Conservation (phyloP, 2,888 invertebrate species). For the Drosophila rellima region DNA sequence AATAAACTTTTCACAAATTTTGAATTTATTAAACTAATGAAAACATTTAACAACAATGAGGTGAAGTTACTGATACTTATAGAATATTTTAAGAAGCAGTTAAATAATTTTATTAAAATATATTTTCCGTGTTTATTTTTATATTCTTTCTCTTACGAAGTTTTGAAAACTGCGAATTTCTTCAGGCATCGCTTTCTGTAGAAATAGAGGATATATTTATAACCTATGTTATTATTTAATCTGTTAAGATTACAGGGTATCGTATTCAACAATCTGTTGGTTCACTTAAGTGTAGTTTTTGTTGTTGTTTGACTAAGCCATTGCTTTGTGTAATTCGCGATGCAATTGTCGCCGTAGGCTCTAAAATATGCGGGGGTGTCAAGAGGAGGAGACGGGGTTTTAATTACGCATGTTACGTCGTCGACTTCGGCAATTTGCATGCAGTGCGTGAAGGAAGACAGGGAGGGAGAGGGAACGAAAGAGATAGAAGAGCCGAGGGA, state of each 20-base stretch:
- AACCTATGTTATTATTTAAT: background rate
- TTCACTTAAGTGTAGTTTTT: slow-evolving; percentile 10
- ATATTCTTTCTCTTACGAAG: background rate
- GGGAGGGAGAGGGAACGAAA: slow-evolving; percentile 2
- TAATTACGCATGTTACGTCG: slow-evolving; percentile 67
- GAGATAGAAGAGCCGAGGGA: slow-evolving; percentile 5
- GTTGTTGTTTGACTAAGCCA: slow-evolving; percentile 38
- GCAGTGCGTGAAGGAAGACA: slow-evolving; percentile 56
- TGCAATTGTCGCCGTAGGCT: slow-evolving; percentile 54
- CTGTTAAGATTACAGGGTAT: slow-evolving; percentile 8
- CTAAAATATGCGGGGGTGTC: slow-evolving; percentile 6
- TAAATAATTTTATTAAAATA: background rate
- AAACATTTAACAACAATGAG: background rate
- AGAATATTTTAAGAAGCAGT: background rate
- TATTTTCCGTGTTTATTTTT: background rate
- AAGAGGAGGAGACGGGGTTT: slow-evolving; percentile 16
- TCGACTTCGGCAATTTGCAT: slow-evolving; percentile 60
- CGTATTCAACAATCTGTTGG: slow-evolving; percentile 1
- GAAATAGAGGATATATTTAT: too few species aligned
- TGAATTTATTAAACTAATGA: background rate
- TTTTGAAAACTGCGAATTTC: too few species aligned
- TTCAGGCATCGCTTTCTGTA: too few species aligned
- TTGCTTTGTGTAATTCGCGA: slow-evolving; percentile 61
- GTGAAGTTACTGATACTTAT: background rate
- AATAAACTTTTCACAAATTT: background rate